A percentile compares a stretch with the other conserved stretches of the same genome.
phyloP scores from a whole-genome alignment of 2,888 invertebrate species.

The Sesia bembeciformis region DNA sequence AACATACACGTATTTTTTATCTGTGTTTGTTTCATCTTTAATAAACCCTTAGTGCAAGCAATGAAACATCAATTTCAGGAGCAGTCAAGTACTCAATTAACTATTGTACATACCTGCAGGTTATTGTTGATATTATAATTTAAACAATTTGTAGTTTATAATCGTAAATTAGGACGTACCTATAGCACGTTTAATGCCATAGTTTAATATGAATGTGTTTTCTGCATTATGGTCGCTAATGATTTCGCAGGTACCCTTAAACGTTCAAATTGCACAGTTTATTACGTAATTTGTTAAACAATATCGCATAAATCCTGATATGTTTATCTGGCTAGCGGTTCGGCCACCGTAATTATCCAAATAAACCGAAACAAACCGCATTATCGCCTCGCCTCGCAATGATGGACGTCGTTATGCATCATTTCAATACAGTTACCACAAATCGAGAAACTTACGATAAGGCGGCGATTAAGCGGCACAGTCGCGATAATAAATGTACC shows the following conservation, averaged over 20 bases:
- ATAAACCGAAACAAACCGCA: slow-evolving; percentile 48
- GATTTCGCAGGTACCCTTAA: neutral
- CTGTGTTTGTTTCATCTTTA: too few species aligned
- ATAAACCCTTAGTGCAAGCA: too few species aligned
- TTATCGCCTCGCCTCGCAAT: slow-evolving; percentile 22
- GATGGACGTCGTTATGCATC: slow-evolving; percentile 44
- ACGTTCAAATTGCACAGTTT: neutral
- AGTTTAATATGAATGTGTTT: too few species aligned
- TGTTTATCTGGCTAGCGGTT: slow-evolving; percentile 11
- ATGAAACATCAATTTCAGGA: too few species aligned
- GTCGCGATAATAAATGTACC: slow-evolving; percentile 41
- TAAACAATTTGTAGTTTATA: too few species aligned
- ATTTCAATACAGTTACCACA: slow-evolving; percentile 51
- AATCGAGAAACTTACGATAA: slow-evolving; percentile 47
- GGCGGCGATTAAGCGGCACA: slow-evolving; percentile 32
- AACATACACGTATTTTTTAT: too few species aligned
- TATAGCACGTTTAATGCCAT: too few species aligned
- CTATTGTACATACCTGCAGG: too few species aligned
- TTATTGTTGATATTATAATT: too few species aligned
- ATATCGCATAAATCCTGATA: neutral
- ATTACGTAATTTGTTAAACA: neutral
- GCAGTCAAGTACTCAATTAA: too few species aligned
- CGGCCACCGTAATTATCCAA: slow-evolving; percentile 34
- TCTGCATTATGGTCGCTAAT: neutral
- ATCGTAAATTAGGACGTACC: too few species aligned